phyloP scores from a whole-genome alignment of 2,888 invertebrate genomes.

The Brenthis hecate region DNA sequence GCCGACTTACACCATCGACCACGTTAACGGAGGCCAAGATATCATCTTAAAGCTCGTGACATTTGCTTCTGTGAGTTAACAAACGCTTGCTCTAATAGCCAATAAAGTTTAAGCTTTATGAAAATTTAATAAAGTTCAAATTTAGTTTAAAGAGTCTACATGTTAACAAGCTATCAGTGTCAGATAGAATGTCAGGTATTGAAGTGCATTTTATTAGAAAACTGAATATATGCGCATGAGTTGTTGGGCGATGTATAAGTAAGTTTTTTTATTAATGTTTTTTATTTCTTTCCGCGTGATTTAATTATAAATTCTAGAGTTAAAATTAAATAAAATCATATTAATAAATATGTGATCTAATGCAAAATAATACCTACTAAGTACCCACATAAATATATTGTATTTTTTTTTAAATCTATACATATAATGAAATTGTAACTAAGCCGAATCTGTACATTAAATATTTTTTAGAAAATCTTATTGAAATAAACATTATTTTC shows the following conservation, averaged over 20 bases:
- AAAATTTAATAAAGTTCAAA: not conserved
- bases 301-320: no score
- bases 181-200: slow-evolving; percentile 7
- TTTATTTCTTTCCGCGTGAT: no score
- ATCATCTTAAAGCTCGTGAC: slow-evolving; percentile 56
- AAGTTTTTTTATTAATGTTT: no score
- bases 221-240: not conserved
- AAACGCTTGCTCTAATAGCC: slow-evolving; percentile 48
- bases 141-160: not conserved
- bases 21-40: slow-evolving; percentile 67
- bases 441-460: no score
- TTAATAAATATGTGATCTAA: no score
- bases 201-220: slow-evolving; percentile 9
- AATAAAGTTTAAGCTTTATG: slow-evolving; percentile 8
- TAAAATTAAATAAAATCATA: no score
- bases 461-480: no score
- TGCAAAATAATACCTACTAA: no score
- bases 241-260: not conserved
- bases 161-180: not conserved
- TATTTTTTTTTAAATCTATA: not conserved
- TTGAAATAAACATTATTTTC: no score
- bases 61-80: slow-evolving; percentile 53
- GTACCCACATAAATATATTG: no score
- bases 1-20: slow-evolving; percentile 54
- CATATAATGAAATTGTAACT: no score